Percentiles rank a stretch among this genome's conserved stretches.
Conservation (phyloP, 2,797 vertebrate species). For the Lepidocolaptes lacrymiger region DNA sequence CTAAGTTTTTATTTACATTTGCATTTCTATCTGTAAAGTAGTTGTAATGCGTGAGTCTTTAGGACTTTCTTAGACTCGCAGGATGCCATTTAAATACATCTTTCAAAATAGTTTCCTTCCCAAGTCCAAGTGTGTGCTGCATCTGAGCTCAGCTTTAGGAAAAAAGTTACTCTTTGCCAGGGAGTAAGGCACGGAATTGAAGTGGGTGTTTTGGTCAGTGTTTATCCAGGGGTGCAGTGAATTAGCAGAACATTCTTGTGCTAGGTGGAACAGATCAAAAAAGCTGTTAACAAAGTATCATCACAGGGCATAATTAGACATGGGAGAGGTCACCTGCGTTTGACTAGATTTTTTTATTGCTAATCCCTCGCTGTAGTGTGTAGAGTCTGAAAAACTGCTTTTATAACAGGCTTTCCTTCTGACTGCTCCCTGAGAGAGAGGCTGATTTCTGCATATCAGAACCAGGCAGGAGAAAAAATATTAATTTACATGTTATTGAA, state of each 20-base stretch:
- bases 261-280: not conserved
- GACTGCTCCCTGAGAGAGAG: not conserved
- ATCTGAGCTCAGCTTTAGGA: not conserved
- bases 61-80: not conserved
- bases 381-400: not conserved
- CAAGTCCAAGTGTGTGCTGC: not conserved
- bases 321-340: not conserved
- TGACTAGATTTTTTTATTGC: not conserved
- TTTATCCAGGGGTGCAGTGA: not conserved
- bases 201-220: not conserved
- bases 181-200: not conserved
- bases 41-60: not conserved
- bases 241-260: not conserved
- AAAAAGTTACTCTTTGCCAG: slow-evolving; percentile 39
- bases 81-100: not conserved
- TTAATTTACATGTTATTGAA: slow-evolving; percentile 52
- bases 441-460: not conserved
- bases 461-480: slow-evolving; percentile 26
- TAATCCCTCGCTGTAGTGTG: not conserved
- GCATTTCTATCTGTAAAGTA: not conserved
- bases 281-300: not conserved
- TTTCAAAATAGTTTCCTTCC: slow-evolving; percentile 34
- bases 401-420: not conserved
- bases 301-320: not conserved
- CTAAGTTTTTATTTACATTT: not conserved